A percentile compares a stretch with the other conserved stretches of the same genome.
Conservation (phyloP, 2,113 vertebrate species). For the Numenius arquata region DNA sequence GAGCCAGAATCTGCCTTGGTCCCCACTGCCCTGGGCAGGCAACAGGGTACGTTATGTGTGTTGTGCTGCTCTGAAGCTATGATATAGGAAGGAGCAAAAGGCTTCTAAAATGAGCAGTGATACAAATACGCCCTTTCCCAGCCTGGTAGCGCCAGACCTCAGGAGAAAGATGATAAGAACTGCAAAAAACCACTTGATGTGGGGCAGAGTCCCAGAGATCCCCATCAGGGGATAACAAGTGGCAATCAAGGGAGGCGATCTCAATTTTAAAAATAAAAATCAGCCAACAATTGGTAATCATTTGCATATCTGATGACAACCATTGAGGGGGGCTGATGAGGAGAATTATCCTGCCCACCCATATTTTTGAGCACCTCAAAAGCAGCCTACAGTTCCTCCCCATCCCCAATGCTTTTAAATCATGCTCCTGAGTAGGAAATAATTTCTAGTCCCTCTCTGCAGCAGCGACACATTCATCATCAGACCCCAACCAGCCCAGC, state of each 20-base stretch:
- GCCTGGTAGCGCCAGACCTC: background rate
- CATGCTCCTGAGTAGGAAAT: background rate
- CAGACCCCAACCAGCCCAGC: background rate
- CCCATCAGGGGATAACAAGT: background rate
- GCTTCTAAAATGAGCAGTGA: background rate
- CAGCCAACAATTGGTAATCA: background rate
- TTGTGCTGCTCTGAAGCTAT: background rate
- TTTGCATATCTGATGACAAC: background rate
- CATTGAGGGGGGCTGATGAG: background rate
- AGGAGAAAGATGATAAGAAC: background rate
- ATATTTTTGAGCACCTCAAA: background rate
- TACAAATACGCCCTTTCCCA: background rate
- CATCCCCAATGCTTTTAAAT: fast-evolving
- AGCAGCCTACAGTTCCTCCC: background rate
- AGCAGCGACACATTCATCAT: background rate
- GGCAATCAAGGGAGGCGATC: background rate
- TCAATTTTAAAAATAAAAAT: background rate
- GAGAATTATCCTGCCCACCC: fast-evolving
- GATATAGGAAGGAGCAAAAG: background rate
- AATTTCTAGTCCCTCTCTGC: background rate
- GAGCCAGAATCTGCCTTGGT: background rate
- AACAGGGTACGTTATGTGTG: background rate
- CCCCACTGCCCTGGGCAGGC: background rate
- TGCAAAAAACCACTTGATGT: fast-evolving
- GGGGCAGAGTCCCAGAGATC: background rate